phyloP scores from a whole-genome alignment of 1,140 invertebrate genomes.

The Oppia nitens region DNA sequence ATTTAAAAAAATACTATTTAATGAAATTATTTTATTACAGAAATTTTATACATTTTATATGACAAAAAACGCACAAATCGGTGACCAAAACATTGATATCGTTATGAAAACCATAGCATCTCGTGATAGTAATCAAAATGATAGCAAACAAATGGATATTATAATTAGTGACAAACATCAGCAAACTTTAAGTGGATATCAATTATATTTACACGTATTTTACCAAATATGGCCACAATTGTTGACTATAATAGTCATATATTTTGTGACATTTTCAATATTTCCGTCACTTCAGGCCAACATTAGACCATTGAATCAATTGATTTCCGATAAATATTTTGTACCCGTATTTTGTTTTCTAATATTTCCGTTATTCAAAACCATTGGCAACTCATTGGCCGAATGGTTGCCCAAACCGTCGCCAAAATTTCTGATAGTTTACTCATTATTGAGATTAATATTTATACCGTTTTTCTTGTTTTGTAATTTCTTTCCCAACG shows the following conservation, averaged over 20 bases:
- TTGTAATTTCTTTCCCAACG: conserved; percentile 63
- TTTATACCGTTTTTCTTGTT: conserved; percentile 79
- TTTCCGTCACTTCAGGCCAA: conserved; percentile 74
- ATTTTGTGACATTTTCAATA: conserved; percentile 75
- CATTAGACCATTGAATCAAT: conserved; percentile 26
- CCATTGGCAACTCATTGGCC: conserved; percentile 73
- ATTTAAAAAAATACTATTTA: not conserved
- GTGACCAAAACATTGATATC: not conserved
- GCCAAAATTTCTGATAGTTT: conserved; percentile 56
- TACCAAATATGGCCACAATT: conserved; percentile 51
- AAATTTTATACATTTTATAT: not conserved
- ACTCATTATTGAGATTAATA: conserved; percentile 53
- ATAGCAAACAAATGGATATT: not conserved
- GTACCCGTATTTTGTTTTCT: conserved; percentile 66
- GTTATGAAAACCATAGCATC: not conserved
- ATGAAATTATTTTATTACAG: not conserved
- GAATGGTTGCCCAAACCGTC: conserved; percentile 58
- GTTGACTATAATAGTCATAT: conserved; percentile 80
- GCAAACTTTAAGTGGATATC: not conserved
- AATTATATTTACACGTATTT: conserved; percentile 9
- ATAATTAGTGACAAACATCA: too few relatives aligned
- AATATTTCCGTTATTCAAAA: conserved; percentile 82
- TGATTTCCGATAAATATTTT: conserved; percentile 48
- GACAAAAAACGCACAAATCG: too few relatives aligned
- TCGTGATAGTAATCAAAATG: not conserved